These are phyloP conservation scores for Malacoraja senta DNA, from an alignment of 2,797 vertebrate species.

Conservation along the genomic window DNA sequence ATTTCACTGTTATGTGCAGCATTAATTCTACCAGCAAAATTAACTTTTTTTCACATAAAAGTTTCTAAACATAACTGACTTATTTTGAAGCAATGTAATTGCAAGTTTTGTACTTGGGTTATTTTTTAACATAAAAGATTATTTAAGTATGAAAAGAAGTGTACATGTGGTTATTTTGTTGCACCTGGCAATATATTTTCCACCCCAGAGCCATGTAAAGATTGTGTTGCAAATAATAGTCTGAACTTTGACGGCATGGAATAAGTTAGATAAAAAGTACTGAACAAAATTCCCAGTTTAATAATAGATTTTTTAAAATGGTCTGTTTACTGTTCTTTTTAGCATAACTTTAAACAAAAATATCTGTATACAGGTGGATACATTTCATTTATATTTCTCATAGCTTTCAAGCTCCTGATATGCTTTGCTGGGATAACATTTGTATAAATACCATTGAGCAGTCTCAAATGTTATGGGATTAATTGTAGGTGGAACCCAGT, in stretches of 20 bases:
- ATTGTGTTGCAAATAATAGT: not conserved
- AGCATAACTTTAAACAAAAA: not conserved
- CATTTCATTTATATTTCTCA: not conserved
- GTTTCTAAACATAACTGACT: not conserved
- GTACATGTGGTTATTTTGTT: not conserved
- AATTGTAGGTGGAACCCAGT: not conserved
- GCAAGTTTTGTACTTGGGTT: not conserved
- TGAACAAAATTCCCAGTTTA: not conserved
- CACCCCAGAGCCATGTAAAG: not conserved
- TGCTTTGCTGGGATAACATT: not conserved
- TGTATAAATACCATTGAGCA: not conserved
- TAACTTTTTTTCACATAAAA: not conserved
- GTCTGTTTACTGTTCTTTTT: not conserved
- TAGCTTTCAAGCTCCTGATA: not conserved
- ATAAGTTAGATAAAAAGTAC: not conserved
- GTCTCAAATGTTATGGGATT: not conserved
- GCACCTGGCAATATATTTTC: not conserved
- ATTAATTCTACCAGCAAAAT: not conserved
- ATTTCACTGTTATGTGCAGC: too few species aligned
- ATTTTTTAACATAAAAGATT: constrained; percentile 5
- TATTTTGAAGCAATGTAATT: not conserved
- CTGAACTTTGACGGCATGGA: not conserved
- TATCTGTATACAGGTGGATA: not conserved
- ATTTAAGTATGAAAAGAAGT: not conserved
- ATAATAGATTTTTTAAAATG: not conserved